Conservation (phyloP, 2,888 invertebrate species). For the Brenthis hecate region DNA sequence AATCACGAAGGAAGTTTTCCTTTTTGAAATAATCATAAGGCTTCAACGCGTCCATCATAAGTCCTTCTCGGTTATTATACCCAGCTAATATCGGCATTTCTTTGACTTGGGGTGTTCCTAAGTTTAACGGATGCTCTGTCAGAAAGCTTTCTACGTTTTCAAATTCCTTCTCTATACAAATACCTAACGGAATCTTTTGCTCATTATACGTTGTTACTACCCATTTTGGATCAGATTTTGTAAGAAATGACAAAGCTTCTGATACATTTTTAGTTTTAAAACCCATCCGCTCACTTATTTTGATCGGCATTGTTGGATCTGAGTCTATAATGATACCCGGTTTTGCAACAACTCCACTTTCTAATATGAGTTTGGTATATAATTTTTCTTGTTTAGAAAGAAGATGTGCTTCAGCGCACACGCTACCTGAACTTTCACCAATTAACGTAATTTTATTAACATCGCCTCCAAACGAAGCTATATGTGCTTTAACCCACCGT, state of each 20-base stretch:
- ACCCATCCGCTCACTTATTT: slow-evolving; percentile 53
- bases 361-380: slow-evolving; percentile 56
- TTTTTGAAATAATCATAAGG: too few species aligned
- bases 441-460: slow-evolving; percentile 55
- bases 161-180: slow-evolving; percentile 55
- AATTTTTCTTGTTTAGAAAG: slow-evolving; percentile 49
- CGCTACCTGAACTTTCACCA: slow-evolving; percentile 61
- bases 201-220: too few species aligned
- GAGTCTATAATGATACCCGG: slow-evolving; percentile 48
- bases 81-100: slow-evolving; percentile 55
- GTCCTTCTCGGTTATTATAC: slow-evolving; percentile 49
- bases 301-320: slow-evolving; percentile 49
- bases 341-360: slow-evolving; percentile 54
- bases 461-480: slow-evolving; percentile 60
- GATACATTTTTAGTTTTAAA: slow-evolving; percentile 40
- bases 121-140: slow-evolving; percentile 48
- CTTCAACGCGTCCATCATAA: too few species aligned
- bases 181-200: too few species aligned
- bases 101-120: slow-evolving; percentile 49
- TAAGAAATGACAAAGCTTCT: slow-evolving; percentile 51
- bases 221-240: slow-evolving; percentile 15
- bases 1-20: too few species aligned
- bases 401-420: slow-evolving; percentile 58
- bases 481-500: slow-evolving; percentile 58
- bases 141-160: slow-evolving; percentile 53